Base-by-base conservation (phyloP, 2,888 invertebrate species). In the Drosophila borborema region DNA sequence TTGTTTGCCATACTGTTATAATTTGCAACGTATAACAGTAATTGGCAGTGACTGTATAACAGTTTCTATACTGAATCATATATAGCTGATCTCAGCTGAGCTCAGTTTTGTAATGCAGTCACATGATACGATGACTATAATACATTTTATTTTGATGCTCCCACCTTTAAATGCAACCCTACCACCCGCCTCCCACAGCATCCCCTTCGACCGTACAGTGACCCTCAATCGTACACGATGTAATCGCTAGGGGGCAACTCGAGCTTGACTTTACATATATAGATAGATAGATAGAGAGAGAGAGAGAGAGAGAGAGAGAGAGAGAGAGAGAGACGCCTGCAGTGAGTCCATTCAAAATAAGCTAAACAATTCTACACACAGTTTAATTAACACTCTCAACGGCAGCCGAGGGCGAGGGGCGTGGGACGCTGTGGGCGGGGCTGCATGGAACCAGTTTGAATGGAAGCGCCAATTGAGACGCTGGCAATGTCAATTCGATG, bases 371-470 rank as follows among this genome's bases (percentile, higher is more conserved):
- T 75, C 70, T 54, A 72, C 66, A 82, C 66, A 81, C 66, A 60
- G 71, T 76, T 82, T 79, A 82, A 87, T 83, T 87, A 87, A 72
- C 88, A 80, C 82, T 68, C 64, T 10, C 9, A 28, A 45, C 72
- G 58, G 43, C 23, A 18, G 18, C 14, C 3, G 41, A 10, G 16
- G 16, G 31, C 20, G 1, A 28, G 14, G 23, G 36, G 16, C n/a
- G 10, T 10, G 18, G 18, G 38, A 23, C 7, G 46, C 38, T 20
- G 18, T 34, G 41, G 31, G 4, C n/a, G 43, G 46, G 36, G 6
- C 10, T 2, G 1, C 40, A 0, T 36, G 53, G 58, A 67, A 80
- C 77, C 77, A 62, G 77, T 80, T 77, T 74, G 40, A 64, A 64
- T 74, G 49, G 48, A 40, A 43, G 41, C 12, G 41, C 12, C 64